Conservation (phyloP, 2,113 vertebrate species). For the Sialia sialis region DNA sequence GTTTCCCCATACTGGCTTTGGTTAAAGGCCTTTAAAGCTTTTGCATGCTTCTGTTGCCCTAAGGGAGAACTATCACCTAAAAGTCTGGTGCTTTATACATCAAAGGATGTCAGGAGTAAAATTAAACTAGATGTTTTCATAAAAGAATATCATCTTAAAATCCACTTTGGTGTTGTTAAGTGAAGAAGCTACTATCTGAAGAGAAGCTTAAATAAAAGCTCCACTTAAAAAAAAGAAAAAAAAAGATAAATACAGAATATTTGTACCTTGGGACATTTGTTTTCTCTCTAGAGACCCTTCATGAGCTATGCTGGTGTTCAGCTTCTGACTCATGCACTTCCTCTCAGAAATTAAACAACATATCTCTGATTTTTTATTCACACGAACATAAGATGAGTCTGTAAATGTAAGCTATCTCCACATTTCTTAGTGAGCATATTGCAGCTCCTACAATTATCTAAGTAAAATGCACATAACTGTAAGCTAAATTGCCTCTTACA, state of each 20-base stretch:
- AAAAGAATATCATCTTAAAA: neutral
- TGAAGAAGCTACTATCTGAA: neutral
- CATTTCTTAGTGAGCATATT: neutral
- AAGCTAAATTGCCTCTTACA: neutral
- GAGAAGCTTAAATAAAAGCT: neutral
- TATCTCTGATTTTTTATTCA: neutral
- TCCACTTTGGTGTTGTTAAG: neutral
- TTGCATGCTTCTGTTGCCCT: neutral
- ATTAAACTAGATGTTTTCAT: conserved; percentile 17
- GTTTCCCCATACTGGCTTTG: neutral
- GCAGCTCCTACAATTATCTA: neutral
- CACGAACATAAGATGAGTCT: neutral
- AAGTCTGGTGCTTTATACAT: neutral
- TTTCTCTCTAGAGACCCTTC: neutral
- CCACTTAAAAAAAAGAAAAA: neutral
- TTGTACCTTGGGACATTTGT: neutral
- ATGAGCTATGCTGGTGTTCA: neutral
- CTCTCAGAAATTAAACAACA: neutral
- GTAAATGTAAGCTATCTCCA: neutral
- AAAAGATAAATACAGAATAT: neutral
- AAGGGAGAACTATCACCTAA: neutral
- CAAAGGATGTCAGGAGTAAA: neutral
- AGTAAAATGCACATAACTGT: neutral
- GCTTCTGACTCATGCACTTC: neutral
- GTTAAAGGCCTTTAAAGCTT: neutral